Conservation (phyloP, 1,140 invertebrate species). For the Trichonephila clavata region DNA sequence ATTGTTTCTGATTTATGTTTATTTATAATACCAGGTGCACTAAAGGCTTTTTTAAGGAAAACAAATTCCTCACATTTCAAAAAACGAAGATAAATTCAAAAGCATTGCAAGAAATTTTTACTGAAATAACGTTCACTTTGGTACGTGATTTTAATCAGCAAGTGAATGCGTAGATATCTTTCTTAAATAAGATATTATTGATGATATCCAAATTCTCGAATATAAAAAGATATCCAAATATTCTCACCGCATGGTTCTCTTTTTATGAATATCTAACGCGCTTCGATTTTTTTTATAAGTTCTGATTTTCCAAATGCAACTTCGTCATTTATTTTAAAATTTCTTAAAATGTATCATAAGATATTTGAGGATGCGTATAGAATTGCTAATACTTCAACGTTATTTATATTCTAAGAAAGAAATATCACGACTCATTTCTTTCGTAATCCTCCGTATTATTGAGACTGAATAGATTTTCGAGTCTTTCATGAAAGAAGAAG, state of each 20-base stretch:
- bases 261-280: background rate
- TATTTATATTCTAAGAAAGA: background rate
- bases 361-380: background rate
- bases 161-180: background rate
- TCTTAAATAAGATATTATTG: background rate
- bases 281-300: background rate
- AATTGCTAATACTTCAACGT: background rate
- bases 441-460: background rate
- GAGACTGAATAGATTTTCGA: background rate
- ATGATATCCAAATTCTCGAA: background rate
- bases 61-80: background rate
- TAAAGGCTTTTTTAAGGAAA: background rate
- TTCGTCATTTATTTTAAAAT: background rate
- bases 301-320: background rate
- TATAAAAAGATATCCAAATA: background rate
- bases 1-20: background rate
- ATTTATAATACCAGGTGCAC: background rate
- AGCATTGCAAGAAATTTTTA: background rate
- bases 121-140: background rate
- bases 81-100: conserved; percentile 2
- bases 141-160: conserved; percentile 11
- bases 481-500: no score
- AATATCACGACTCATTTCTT: background rate
- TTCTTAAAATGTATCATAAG: background rate
- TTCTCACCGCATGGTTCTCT: background rate